Base-by-base conservation (phyloP, 2,113 vertebrate genomes). In the Crotalus horridus region DNA sequence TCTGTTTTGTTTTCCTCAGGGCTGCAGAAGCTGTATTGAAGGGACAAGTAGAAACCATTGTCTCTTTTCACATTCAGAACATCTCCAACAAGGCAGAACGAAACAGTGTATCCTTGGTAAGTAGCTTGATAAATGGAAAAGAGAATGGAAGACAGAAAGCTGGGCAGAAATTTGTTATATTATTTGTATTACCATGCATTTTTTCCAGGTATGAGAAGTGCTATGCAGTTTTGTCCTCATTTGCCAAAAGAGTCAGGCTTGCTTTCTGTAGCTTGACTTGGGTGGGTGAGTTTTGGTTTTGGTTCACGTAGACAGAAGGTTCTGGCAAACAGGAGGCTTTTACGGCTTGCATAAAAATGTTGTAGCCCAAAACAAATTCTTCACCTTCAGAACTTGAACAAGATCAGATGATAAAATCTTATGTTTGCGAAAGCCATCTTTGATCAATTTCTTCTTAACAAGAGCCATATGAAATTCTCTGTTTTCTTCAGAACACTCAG, bases 31-130 rank as follows among this genome's bases (percentile, higher is more conserved):
- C 99, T 90, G 99, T 99, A 93, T 96, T 99, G 96, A 99, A 99
- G 95, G 99, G 99, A 96, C 99, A 99, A 94, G 98, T 98, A 92
- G 99, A 99, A 97, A 99, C 99, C 85, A 99, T 99, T 0, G 99
- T 99, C 95, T 98, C 98, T 97, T 99, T 99, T 98, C 99, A 99
- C 95, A 99, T 99, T 97, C 99, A 99, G 98, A 99, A 99, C 98
- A 98, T 99, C 98, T 99, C 99, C 94, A 99, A 98, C 97, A 99
- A 99, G 97, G 97, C 97, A 6, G 98, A 99, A 95, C 98, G 99
- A 97, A 98, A 98, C 97, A 98, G 98, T 97, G 98, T 98, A 94
- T 98, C 99, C 86, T 96, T 98, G 99, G 99, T 99, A 98, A 96
- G 98, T 91, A 88, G n/a, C 85, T 95, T 54, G 64, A 46, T 26